Evolutionary conservation across 2,888 invertebrate species (phyloP).

Genomic region (Prostheceraeus crozeri): DNA sequence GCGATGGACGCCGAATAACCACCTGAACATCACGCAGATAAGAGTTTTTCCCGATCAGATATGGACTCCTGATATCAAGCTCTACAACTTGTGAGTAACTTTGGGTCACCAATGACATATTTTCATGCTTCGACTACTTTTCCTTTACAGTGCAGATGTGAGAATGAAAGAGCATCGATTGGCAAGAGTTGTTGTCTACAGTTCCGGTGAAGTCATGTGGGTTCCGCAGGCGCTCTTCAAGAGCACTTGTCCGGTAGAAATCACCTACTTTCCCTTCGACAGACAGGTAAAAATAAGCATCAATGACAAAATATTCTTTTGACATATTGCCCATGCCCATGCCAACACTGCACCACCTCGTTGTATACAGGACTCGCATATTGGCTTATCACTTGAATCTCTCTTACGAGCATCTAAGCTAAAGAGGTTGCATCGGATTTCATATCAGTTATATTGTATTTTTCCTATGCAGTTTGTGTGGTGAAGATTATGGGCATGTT

Average conservation of each 20-base stretch:
- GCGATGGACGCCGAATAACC: background rate
- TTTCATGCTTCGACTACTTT: background rate
- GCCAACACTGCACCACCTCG: no score
- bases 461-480: no score
- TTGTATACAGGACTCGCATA: no score
- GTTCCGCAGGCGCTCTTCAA: slow-evolving; percentile 43
- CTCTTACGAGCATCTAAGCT: no score
- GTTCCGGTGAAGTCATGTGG: slow-evolving; percentile 41
- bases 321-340: slow-evolving; percentile 22
- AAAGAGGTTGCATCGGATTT: no score
- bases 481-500: no score
- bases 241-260: slow-evolving; percentile 42
- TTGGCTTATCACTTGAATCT: no score
- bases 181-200: slow-evolving; percentile 39
- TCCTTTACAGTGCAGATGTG: slow-evolving; percentile 37
- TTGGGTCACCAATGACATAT: no score
- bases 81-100: slow-evolving; percentile 20
- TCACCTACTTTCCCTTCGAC: slow-evolving; percentile 43
- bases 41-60: slow-evolving; percentile 20
- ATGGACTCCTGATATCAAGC: slow-evolving; percentile 32
- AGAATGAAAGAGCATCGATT: slow-evolving; percentile 40
- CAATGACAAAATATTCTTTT: background rate
- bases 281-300: slow-evolving; percentile 40
- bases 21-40: background rate
- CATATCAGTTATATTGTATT: no score